Evolutionary conservation across 2,888 invertebrate species (phyloP).

Genomic region (Drosophila stalkeri): DNA sequence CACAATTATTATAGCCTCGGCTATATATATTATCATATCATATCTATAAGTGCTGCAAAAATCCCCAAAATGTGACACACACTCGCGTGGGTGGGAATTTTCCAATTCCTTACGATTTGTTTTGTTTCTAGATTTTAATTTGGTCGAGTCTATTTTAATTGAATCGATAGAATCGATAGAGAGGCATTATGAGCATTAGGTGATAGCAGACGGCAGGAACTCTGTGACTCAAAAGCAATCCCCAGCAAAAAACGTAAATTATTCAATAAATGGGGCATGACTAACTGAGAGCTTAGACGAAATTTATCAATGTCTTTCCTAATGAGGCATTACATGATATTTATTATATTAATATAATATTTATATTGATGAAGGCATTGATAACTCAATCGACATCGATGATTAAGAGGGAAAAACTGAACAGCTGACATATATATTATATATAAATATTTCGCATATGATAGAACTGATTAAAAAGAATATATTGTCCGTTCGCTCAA

Average conservation of each 20-base stretch:
- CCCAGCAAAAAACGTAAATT: neutral
- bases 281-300: neutral
- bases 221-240: conserved; percentile 11
- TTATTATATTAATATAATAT: neutral
- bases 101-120: neutral
- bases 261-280: conserved; percentile 3
- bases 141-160: neutral
- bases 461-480: neutral
- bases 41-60: conserved; percentile 7
- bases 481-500: neutral
- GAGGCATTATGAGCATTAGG: conserved; percentile 13
- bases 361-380: neutral
- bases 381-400: neutral
- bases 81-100: neutral
- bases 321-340: neutral
- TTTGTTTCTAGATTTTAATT: neutral
- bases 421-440: neutral
- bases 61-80: neutral
- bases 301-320: conserved; percentile 8
- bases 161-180: conserved; percentile 16
- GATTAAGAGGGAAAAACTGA: neutral
- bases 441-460: neutral
- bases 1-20: too few relatives aligned
- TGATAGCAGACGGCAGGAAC: conserved; percentile 11
- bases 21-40: neutral